Percentiles rank a stretch among this genome's conserved stretches.
Conservation (phyloP, 2,113 vertebrate species). For the Mixornis gularis region DNA sequence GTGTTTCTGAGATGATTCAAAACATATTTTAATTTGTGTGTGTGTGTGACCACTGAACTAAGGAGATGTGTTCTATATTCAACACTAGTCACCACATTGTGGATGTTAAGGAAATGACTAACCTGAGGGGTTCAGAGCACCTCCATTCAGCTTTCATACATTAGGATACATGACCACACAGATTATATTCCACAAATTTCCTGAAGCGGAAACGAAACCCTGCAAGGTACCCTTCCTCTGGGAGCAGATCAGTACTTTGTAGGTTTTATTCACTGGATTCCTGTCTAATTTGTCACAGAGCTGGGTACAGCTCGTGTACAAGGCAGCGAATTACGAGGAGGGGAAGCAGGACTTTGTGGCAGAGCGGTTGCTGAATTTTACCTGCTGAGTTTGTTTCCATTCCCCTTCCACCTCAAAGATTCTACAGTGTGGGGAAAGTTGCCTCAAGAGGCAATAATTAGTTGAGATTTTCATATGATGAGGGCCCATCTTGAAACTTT, state of each 20-base stretch:
- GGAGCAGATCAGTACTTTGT: not conserved
- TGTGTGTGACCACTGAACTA: not conserved
- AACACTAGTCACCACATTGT: not conserved
- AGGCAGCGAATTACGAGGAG: not conserved
- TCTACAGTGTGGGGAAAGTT: not conserved
- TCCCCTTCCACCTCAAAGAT: not conserved
- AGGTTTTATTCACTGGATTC: not conserved
- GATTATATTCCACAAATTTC: not conserved
- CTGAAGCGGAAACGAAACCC: not conserved
- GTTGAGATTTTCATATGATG: not conserved
- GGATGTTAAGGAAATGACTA: not conserved
- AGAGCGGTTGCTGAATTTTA: not conserved
- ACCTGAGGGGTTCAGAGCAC: not conserved
- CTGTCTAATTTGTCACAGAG: not conserved
- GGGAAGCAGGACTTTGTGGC: not conserved
- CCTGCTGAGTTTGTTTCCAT: not conserved
- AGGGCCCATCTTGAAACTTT: not conserved
- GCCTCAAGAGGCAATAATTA: not conserved
- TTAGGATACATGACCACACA: not conserved
- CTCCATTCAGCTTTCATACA: accelerated
- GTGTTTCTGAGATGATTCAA: not conserved
- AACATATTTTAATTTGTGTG: not conserved
- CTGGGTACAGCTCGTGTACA: not conserved
- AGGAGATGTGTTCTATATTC: not conserved
- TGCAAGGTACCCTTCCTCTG: not conserved